Percentiles rank a stretch among this genome's conserved stretches.
Evolutionary conservation across 2,888 invertebrate genomes (phyloP).

Genomic region (Masnerella sp.): DNA sequence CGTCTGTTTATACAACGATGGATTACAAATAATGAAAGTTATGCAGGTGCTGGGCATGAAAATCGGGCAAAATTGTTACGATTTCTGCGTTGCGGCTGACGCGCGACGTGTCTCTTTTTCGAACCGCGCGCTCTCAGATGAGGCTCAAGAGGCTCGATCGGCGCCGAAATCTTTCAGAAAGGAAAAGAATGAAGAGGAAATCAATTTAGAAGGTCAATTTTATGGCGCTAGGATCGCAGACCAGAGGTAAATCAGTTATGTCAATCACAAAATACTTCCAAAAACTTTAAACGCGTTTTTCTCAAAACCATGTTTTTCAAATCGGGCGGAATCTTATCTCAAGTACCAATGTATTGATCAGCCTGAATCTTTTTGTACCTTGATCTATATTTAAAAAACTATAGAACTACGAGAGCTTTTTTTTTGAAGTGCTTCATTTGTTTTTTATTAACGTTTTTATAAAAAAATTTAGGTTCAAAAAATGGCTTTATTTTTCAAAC

Average conservation of each 20-base stretch:
- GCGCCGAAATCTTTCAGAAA: slow-evolving; percentile 12
- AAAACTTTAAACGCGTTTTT: slow-evolving; percentile 25
- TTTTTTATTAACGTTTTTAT: slow-evolving; percentile 18
- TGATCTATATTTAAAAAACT: background rate
- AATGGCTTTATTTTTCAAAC: slow-evolving; percentile 21
- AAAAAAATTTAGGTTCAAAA: slow-evolving; percentile 11
- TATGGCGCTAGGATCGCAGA: slow-evolving; percentile 25
- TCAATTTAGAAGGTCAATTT: slow-evolving; percentile 16
- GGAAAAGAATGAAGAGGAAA: background rate
- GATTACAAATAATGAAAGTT: slow-evolving; percentile 14
- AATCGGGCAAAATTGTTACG: background rate
- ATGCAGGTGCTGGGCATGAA: background rate
- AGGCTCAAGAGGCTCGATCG: slow-evolving; percentile 22
- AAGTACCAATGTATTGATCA: slow-evolving; percentile 26
- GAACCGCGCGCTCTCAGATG: background rate
- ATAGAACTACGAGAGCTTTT: slow-evolving; percentile 26
- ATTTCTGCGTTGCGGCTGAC: background rate
- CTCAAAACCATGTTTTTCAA: slow-evolving; percentile 12
- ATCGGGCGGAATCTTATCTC: slow-evolving; percentile 5
- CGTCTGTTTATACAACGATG: slow-evolving; percentile 38
- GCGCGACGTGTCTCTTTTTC: background rate
- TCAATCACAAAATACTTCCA: background rate
- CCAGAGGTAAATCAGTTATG: slow-evolving; percentile 7
- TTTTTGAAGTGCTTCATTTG: slow-evolving; percentile 15
- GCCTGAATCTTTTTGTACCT: slow-evolving; percentile 21